phyloP scores from a whole-genome alignment of 2,797 vertebrate genomes.

The Pseudochaenichthys georgianus region DNA sequence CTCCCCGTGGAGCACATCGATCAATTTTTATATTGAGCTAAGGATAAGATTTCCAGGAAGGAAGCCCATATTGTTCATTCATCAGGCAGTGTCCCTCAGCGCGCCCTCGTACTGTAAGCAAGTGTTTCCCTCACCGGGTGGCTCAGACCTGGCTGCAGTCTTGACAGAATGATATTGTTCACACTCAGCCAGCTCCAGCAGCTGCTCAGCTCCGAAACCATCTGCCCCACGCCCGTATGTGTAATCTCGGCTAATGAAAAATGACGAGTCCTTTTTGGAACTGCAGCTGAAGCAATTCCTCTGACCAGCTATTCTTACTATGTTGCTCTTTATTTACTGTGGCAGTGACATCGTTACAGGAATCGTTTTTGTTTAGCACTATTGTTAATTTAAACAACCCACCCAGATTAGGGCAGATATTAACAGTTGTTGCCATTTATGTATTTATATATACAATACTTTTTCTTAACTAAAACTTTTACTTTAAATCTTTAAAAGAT shows the following conservation, averaged over 20 bases:
- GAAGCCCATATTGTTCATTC: constrained; percentile 72
- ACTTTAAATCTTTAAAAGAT: background rate
- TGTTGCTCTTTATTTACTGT: constrained; percentile 31
- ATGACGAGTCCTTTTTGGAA: constrained; percentile 62
- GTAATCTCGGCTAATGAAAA: constrained; percentile 81
- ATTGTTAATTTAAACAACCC: background rate
- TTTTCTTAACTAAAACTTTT: background rate
- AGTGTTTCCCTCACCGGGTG: constrained; percentile 70
- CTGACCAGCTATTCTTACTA: constrained; percentile 72
- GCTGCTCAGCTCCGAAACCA: constrained; percentile 71
- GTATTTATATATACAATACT: too few species aligned
- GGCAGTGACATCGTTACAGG: constrained; percentile 25
- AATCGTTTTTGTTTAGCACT: background rate
- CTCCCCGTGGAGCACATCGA: constrained; percentile 42
- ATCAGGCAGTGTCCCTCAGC: constrained; percentile 58
- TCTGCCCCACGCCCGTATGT: constrained; percentile 68
- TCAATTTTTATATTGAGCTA: constrained; percentile 60
- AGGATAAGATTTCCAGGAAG: constrained; percentile 60
- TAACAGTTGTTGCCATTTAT: background rate
- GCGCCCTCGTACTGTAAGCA: constrained; percentile 61
- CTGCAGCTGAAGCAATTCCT: constrained; percentile 35
- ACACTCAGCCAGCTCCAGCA: constrained; percentile 68
- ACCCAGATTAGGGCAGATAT: background rate
- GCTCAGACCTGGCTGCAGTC: constrained; percentile 64
- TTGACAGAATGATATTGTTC: constrained; percentile 77